Percentiles rank a stretch among this genome's conserved stretches.
phyloP scores from a whole-genome alignment of 35 echinoderm and acorn worm species.

The Ptychodera flava region DNA sequence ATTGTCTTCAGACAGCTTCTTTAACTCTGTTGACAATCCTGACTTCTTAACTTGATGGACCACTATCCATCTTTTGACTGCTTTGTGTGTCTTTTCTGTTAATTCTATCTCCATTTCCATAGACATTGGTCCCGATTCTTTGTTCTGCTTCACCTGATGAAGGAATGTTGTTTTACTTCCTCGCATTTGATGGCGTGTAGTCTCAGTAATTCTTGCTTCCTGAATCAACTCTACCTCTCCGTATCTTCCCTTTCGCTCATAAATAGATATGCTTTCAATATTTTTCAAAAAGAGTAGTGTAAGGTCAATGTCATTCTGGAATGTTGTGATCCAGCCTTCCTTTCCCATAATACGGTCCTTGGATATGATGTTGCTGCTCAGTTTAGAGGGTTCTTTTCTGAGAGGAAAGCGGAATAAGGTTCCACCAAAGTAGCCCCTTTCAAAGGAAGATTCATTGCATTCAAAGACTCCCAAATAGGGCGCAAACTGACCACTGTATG shows the following conservation, averaged over 20 bases:
- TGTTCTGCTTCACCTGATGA: neutral
- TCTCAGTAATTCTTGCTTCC: neutral
- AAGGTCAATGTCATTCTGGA: conserved; percentile 34
- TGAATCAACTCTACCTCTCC: neutral
- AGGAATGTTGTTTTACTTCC: neutral
- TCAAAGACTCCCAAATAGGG: conserved; percentile 34
- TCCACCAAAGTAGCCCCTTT: conserved; percentile 19
- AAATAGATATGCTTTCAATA: conserved; percentile 20
- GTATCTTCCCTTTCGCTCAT: neutral
- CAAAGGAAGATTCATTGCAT: neutral
- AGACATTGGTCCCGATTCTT: neutral
- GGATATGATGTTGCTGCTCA: conserved; percentile 13
- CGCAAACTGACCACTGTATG: conserved; percentile 22
- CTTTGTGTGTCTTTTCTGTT: neutral
- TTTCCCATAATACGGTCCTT: neutral
- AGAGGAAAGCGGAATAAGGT: conserved; percentile 61
- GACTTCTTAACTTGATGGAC: neutral
- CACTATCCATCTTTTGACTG: neutral
- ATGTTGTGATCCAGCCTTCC: conserved; percentile 5
- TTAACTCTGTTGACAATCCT: neutral
- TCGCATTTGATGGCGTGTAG: neutral
- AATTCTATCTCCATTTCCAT: neutral
- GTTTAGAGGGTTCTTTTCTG: conserved; percentile 3
- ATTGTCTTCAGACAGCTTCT: conserved; percentile 2
- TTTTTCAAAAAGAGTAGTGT: conserved; percentile 39